Percentiles rank a stretch among this genome's conserved stretches.
phyloP scores from a whole-genome alignment of 2,113 vertebrate species.

The Sphaerodactylus townsendi region DNA sequence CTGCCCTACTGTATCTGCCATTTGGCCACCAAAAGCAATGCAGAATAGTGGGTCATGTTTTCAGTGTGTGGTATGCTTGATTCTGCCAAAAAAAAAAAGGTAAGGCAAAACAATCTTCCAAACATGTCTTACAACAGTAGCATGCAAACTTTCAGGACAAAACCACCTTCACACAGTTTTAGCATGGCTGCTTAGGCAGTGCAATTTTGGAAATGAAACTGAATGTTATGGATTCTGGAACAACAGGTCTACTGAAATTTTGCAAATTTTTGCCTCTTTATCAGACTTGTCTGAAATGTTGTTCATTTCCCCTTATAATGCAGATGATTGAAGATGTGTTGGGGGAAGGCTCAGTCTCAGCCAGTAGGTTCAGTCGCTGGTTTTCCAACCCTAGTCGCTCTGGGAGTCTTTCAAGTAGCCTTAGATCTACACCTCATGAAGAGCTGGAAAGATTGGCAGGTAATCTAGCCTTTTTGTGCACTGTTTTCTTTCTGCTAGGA shows the following conservation, averaged over 20 bases:
- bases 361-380: conserved; percentile 96
- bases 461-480: conserved; percentile 59
- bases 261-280: too few relatives aligned
- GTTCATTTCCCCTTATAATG: conserved; percentile 13
- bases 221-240: background rate
- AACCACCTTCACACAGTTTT: too few relatives aligned
- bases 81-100: too few relatives aligned
- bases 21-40: background rate
- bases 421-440: conserved; percentile 95
- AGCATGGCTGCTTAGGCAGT: conserved; percentile 10
- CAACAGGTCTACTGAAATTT: too few relatives aligned
- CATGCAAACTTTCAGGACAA: background rate
- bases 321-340: conserved; percentile 99
- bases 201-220: conserved; percentile 2
- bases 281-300: conserved; percentile 18
- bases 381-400: conserved; percentile 93
- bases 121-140: too few relatives aligned
- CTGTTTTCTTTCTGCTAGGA: background rate
- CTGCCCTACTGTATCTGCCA: background rate
- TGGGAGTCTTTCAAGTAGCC: conserved; percentile 92
- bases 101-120: too few relatives aligned
- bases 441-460: conserved; percentile 95
- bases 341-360: conserved; percentile 89
- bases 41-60: background rate
- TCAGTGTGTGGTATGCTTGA: background rate